Evolutionary conservation across 2,113 vertebrate genomes (phyloP).

Genomic region (Gasterosteus aculeatus): DNA sequence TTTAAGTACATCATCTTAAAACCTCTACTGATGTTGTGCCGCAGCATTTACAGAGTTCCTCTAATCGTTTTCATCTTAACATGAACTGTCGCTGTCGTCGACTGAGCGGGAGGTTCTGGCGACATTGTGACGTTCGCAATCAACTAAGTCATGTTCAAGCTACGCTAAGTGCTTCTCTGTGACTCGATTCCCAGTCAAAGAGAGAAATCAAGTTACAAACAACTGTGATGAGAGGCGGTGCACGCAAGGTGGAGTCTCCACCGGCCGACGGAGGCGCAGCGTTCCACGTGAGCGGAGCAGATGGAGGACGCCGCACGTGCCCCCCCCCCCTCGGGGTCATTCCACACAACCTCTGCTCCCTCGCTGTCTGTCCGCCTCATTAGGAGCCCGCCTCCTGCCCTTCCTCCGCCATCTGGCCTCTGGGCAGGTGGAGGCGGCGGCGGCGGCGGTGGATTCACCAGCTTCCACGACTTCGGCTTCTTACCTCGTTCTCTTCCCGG

Average conservation of each 20-base stretch:
- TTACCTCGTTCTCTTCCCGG: neutral
- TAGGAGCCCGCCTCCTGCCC: conserved; percentile 42
- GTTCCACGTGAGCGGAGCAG: conserved; percentile 60
- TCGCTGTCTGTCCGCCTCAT: conserved; percentile 68
- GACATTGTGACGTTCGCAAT: too few relatives aligned
- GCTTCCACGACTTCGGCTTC: neutral
- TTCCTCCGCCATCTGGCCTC: conserved; percentile 31
- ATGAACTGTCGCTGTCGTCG: neutral
- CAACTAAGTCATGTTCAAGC: too few relatives aligned
- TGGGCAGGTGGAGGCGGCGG: conserved; percentile 30
- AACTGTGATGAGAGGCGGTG: neutral
- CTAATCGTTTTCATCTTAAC: neutral
- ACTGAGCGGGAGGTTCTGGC: neutral
- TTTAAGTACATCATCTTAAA: neutral
- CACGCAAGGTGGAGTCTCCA: conserved; percentile 18
- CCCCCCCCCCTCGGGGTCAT: conserved; percentile 60
- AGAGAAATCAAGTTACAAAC: too few relatives aligned
- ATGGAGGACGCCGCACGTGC: conserved; percentile 46
- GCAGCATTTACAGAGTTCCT: neutral
- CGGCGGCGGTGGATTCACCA: neutral
- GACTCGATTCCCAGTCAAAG: too few relatives aligned
- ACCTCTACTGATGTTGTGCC: neutral
- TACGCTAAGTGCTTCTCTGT: too few relatives aligned
- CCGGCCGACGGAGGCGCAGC: neutral
- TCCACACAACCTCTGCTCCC: conserved; percentile 47